Percentiles rank a stretch among this genome's conserved stretches.
These are phyloP conservation scores for Strix uralensis DNA, from an alignment of 2,113 vertebrate genomes.

Conservation along the genomic window DNA sequence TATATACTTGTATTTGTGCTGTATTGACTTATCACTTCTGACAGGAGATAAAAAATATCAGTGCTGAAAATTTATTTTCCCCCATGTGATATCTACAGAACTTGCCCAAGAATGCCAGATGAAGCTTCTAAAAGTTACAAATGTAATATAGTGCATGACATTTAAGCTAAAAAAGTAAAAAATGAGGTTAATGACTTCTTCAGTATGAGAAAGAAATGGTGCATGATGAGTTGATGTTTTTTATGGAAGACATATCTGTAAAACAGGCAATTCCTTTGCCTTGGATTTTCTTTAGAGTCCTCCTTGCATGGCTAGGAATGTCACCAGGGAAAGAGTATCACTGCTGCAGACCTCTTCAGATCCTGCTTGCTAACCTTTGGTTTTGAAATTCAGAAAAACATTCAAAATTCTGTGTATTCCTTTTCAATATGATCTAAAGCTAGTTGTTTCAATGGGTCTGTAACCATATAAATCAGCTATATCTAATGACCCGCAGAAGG, in stretches of 20 bases:
- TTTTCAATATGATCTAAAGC: neutral
- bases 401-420: neutral
- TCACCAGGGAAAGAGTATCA: neutral
- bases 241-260: neutral
- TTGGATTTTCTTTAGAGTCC: neutral
- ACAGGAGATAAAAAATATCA: neutral
- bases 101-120: neutral
- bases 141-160: neutral
- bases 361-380: neutral
- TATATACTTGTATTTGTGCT: neutral
- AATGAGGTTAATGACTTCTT: neutral
- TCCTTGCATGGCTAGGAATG: neutral
- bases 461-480: neutral
- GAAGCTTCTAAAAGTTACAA: constrained; percentile 27
- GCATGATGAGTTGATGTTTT: neutral
- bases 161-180: neutral
- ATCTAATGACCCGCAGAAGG: neutral
- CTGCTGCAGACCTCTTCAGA: neutral
- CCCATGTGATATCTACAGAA: neutral
- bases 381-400: neutral
- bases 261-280: neutral
- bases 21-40: neutral
- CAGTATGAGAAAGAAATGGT: neutral
- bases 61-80: neutral
- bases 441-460: neutral